Evolutionary conservation across 2,888 invertebrate genomes (phyloP).

Genomic region (Cantharis rustica): DNA sequence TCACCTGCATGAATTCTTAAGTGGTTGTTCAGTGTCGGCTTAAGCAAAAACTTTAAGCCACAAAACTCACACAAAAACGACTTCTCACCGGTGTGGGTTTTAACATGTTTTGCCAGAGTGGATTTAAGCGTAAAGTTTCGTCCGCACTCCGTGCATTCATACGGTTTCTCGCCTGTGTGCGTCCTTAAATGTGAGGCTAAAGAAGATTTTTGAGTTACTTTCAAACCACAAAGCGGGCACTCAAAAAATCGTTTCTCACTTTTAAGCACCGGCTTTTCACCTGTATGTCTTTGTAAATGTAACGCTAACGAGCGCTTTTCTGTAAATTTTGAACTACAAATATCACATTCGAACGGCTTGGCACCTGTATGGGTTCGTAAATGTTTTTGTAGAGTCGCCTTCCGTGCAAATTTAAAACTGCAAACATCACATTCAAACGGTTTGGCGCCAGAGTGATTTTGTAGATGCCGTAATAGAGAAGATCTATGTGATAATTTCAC

Average conservation of each 20-base stretch:
- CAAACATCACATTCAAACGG: constrained; percentile 60
- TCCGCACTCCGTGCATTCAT: constrained; percentile 60
- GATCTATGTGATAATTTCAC: background rate
- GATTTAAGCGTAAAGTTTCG: constrained; percentile 58
- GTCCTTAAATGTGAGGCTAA: constrained; percentile 46
- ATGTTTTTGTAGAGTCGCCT: constrained; percentile 51
- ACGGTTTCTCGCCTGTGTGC: constrained; percentile 54
- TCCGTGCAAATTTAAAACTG: constrained; percentile 59
- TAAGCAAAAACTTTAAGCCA: constrained; percentile 57
- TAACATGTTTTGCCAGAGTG: constrained; percentile 60
- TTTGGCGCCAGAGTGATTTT: constrained; percentile 56
- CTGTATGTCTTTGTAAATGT: background rate
- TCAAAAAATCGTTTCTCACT: constrained; percentile 40
- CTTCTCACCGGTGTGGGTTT: constrained; percentile 60
- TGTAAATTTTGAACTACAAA: constrained; percentile 20
- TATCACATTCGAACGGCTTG: constrained; percentile 21
- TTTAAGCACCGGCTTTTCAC: background rate
- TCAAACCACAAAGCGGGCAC: constrained; percentile 47
- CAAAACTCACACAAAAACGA: constrained; percentile 61
- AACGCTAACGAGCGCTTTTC: background rate
- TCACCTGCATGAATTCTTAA: constrained; percentile 57
- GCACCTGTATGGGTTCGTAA: constrained; percentile 38
- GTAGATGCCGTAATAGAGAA: background rate
- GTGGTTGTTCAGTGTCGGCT: constrained; percentile 58
- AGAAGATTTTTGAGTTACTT: constrained; percentile 48